Evolutionary conservation across 1,140 invertebrate genomes (phyloP), one percentile per base, ranked within the genome.

Genomic region (Drosophila equinoxialis): DNA sequence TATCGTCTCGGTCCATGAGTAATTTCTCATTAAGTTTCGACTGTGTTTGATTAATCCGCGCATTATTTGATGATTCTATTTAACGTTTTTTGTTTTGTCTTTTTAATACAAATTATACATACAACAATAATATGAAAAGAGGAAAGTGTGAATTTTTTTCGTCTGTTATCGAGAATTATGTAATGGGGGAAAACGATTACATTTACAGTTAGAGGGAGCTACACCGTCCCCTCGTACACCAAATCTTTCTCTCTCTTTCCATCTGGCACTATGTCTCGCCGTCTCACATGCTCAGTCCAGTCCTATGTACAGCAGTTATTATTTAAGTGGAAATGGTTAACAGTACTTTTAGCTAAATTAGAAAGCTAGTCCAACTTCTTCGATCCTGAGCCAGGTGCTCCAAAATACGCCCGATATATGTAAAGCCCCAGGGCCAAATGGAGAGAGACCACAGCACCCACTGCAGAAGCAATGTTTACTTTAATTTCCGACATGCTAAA

Each of bases 391-490:
- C 72, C 48, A 33, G 79, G 10, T 2, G 64, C 81, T n/a, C 94
- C 94, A 74, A 94, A 95, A 83, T 96, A 96, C 1, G 96, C 96
- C 79, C 93, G 94, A 76, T 95, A 96, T 87, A 97, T 96, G 83
- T 96, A 96, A 26, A 96, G 91, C n/a, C 95, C 96, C 41, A 96
- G 79, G 7, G 95, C 95, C 48, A 96, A 74, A 86, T 97, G 96
- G 42, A 97, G 91, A 11, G 95, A 94, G 2, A 96, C 74, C 7
- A 97, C 94, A 3, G 96, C 95, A 63, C 95, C 93, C 20, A 95
- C 94, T 48, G 96, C 96, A 13, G 96, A 94, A 84, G 95, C 96
- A 51, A 97, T 95, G 92, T 96, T 96, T 70, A 95, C 95, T 13
- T 93, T 92, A 42, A 96, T 91, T 39, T 93, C 93, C 57, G 94